A percentile compares a stretch with the other conserved stretches of the same genome.
phyloP scores from a whole-genome alignment of 1,140 invertebrate genomes.

The Cyclina sinensis region DNA sequence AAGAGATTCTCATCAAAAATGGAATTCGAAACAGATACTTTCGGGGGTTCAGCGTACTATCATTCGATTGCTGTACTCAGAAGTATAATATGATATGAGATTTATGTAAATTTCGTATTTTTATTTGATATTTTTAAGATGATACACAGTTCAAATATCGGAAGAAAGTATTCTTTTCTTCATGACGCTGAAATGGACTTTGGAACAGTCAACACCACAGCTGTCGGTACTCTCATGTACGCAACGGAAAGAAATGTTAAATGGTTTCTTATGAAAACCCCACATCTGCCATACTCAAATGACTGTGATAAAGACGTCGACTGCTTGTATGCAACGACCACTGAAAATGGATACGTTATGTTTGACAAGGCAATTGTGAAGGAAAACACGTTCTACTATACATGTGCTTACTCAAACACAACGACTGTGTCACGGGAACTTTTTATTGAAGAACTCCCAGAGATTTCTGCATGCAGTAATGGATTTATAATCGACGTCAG shows the following conservation, averaged over 20 bases:
- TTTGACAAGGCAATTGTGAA: not conserved
- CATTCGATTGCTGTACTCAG: too few relatives aligned
- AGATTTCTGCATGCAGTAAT: constrained; percentile 67
- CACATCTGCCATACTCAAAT: not conserved
- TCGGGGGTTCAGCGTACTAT: too few relatives aligned
- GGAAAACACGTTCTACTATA: constrained; percentile 37
- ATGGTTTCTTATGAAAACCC: constrained; percentile 69
- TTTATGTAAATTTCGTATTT: too few relatives aligned
- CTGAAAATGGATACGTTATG: constrained; percentile 26
- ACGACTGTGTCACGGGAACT: constrained; percentile 9
- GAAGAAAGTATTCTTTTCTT: constrained; percentile 30
- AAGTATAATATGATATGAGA: too few relatives aligned
- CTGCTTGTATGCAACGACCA: constrained; percentile 21
- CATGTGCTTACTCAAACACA: constrained; percentile 60
- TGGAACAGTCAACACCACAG: not conserved
- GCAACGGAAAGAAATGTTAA: constrained; percentile 44
- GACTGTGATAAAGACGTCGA: constrained; percentile 22
- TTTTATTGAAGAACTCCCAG: constrained; percentile 29
- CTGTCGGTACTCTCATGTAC: constrained; percentile 39
- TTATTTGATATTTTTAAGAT: constrained; percentile 20
- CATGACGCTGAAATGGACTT: constrained; percentile 66
- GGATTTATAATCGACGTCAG: constrained; percentile 71
- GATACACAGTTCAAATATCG: constrained; percentile 58
- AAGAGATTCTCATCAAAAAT: too few relatives aligned
- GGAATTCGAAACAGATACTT: too few relatives aligned